phyloP scores from a whole-genome alignment of 1,140 invertebrate genomes.

The Bradysia coprophila region DNA sequence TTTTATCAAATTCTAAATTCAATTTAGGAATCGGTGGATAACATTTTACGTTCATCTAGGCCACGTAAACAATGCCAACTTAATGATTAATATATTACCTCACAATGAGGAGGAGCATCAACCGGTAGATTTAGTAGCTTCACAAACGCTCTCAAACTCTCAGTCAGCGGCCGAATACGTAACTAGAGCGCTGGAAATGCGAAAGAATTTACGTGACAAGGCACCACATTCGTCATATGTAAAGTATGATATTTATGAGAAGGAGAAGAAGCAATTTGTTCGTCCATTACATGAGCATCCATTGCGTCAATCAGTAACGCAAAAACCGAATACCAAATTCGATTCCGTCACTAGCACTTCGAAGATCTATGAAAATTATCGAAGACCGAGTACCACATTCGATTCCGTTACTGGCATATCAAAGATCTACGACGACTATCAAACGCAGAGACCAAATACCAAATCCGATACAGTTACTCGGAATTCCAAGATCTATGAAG shows the following conservation, averaged over 20 bases:
- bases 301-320: background rate
- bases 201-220: background rate
- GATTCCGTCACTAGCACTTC: background rate
- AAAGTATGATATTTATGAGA: conserved; percentile 1
- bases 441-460: background rate
- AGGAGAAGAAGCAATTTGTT: background rate
- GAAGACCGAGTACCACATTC: background rate
- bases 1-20: background rate
- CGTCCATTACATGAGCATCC: background rate
- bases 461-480: background rate
- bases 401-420: background rate
- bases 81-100: background rate
- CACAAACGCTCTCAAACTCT: conserved; percentile 12
- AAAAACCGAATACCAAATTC: background rate
- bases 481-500: background rate
- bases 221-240: background rate
- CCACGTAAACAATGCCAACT: background rate
- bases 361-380: background rate
- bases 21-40: background rate
- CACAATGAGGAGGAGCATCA: background rate
- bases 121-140: background rate
- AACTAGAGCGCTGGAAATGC: conserved; percentile 17
- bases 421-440: background rate
- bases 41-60: background rate
- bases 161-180: conserved; percentile 20